Evolutionary conservation across 2,888 invertebrate species (phyloP), one percentile per base, ranked within the genome.

Genomic region (Eupithecia abbreviata): DNA sequence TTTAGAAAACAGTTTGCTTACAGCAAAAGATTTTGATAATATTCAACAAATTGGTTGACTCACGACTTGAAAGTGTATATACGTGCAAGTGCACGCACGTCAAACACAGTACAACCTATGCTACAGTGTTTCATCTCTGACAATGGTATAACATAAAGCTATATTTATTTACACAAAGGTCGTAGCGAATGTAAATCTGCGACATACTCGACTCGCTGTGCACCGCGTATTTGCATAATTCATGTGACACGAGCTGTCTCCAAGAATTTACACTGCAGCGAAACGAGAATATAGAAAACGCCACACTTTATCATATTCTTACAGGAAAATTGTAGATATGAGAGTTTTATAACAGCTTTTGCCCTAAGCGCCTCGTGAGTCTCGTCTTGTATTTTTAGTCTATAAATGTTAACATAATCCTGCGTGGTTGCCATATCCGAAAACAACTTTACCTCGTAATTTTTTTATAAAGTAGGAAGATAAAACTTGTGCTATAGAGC

Each of bases 211-310:
- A 86, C 84, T 86, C 84, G 76, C 77, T 80, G 84, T 89, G 90
- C 89, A 88, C 84, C 85, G 82, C 84, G 86, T 86, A 91, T 92
- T 91, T 92, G 85, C 90, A 92, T 92, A 93, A 92, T 93, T 93
- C 91, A 93, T 91, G 90, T 90, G 90, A 92, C 91, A 89, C 84
- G 86, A 87, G 88, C 88, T 89, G 89, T 89, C 87, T 88, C 85
- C 84, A 90, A 91, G 89, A 91, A 91, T 92, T 89, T 90, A 89
- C 89, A 91, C 88, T 88, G 87, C 86, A 85, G 82, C 80, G 84
- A 87, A 87, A 87, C 85, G 84, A 84, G 84, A 83, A 86, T 86
- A 87, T 84, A 83, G 85, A 86, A 88, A 85, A 87, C 85, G 82
- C 83, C 74, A 82, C 79, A 80, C 79, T 82, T 80, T 81, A 81